Base-by-base conservation (phyloP, 1,140 invertebrate genomes). In the Scaptomyza montana region DNA sequence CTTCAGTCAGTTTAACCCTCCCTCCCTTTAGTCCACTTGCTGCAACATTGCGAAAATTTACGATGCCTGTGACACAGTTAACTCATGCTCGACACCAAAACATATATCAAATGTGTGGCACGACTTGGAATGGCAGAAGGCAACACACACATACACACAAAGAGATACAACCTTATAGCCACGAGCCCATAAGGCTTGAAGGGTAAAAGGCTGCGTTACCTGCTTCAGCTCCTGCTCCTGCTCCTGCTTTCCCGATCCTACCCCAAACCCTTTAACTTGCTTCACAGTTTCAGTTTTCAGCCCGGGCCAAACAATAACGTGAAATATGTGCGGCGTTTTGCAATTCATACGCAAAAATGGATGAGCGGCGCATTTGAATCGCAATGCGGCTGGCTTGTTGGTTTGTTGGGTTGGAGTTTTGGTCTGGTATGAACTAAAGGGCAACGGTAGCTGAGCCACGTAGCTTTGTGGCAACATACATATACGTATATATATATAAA, bases 291-390 rank as follows among this genome's bases (percentile, higher is more conserved):
- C 64, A 57, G 55, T 53, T 74, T 68, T 56, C 72, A 64, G 72
- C 16, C 60, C 19, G 61, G 61, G 33, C 33, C 84, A 77, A 87
- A 89, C 84, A 89, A 89, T 89, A 87, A 87, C 84, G 84, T 89
- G 84, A 89, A 89, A 89, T 89, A 89, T 89, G 84, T 89, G 84
- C 85, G 84, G 85, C 85, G 84, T 89, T 89, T 89, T 89, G 85
- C 84, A 89, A 89, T 89, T 89, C 84, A 89, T 89, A 89, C 84
- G 84, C 84, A 89, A 89, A 89, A 89, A 89, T 82, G 78, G 78
- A 78, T 87, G 78, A 86, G 77, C 81, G 84, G 84, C 82, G 61
- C 64, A 87, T 86, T 86, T 86, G 82, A 86, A 87, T 78, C 61
- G 82, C 67, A 78, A 72, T 72, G 63, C 62, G 80, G 64, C 33